Evolutionary conservation across 2,888 invertebrate genomes (phyloP), one percentile per base, ranked within the genome.

Genomic region (Toxonevra muliebris): DNA sequence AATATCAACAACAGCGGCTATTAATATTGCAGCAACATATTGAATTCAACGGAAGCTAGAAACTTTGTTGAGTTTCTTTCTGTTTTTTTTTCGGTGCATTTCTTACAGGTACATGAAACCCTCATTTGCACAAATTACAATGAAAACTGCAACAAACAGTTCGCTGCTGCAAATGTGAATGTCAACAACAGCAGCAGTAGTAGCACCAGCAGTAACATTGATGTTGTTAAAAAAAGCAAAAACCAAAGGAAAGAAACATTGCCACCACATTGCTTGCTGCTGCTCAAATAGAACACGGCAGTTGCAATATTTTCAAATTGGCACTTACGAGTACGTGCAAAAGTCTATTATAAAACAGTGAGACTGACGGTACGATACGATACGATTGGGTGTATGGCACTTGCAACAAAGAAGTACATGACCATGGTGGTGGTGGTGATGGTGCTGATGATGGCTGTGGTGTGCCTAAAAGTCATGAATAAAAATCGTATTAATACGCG

Each of bases 401-500:
- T 15, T n/a, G 11, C 48, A 48, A 48, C 48, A 15, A 48, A 13
- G n/a, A 10, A 15, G 48, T n/a, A 3, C n/a, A n/a, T 12, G 10
- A 4, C 13, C 12, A 4, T 11, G 4, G 48, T 13, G 9, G n/a
- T n/a, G 48, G 3, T 15, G 13, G 11, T 11, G 48, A 48, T n/a
- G 48, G 3, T 15, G 13, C 4, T 11, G 48, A 48, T n/a, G n/a
- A 15, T 13, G 11, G 13, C n/a, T 48, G 48, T 48, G 48, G n/a
- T 13, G 15, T 15, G 15, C 48, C 15, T 15, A 15, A 48, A 15
- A n/a, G 48, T 11, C 8, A 48, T 48, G 48, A 48, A 48, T 48
- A 48, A 48, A 48, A 78, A 75, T 77, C 77, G 80, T 76, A 79
- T 79, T 80, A 76, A 77, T 78, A 79, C 65, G 73, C 72, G 73